A percentile compares a stretch with the other conserved stretches of the same genome.
phyloP scores from a whole-genome alignment of 2,888 invertebrate genomes.

The Ectemnius continuus region DNA sequence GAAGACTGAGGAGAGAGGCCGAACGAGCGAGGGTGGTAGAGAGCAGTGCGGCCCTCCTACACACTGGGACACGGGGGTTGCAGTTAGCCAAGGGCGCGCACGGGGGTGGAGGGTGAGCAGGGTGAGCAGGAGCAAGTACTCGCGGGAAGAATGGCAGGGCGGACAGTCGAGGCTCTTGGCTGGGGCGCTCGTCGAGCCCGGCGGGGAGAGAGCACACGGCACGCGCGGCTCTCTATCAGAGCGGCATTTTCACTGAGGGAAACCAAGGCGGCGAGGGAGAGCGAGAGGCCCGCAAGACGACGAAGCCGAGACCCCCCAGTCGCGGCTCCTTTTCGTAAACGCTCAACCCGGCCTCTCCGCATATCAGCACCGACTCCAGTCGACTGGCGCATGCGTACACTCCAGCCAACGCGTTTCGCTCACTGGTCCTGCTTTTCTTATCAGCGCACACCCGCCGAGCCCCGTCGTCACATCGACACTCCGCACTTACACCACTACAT shows the following conservation, averaged over 20 bases:
- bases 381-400: constrained; percentile 64
- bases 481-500: constrained; percentile 1
- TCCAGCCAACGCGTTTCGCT: constrained; percentile 53
- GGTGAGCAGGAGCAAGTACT: neutral
- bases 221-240: constrained; percentile 62
- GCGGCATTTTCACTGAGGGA: constrained; percentile 66
- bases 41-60: neutral
- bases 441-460: constrained; percentile 51
- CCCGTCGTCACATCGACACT: constrained; percentile 6
- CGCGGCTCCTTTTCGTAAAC: constrained; percentile 65
- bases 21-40: neutral
- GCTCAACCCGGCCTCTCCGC: constrained; percentile 56
- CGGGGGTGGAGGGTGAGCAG: neutral
- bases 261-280: constrained; percentile 35
- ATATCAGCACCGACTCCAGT: constrained; percentile 57
- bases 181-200: constrained; percentile 48
- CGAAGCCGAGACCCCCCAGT: constrained; percentile 52
- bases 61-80: constrained; percentile 5
- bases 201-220: constrained; percentile 54
- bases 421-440: constrained; percentile 59
- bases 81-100: neutral
- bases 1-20: neutral
- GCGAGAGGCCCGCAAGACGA: constrained; percentile 49
- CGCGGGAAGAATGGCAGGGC: constrained; percentile 17
- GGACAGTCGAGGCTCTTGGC: constrained; percentile 31